Conservation (phyloP, 2,113 vertebrate genomes). For the Delphinus delphis region DNA sequence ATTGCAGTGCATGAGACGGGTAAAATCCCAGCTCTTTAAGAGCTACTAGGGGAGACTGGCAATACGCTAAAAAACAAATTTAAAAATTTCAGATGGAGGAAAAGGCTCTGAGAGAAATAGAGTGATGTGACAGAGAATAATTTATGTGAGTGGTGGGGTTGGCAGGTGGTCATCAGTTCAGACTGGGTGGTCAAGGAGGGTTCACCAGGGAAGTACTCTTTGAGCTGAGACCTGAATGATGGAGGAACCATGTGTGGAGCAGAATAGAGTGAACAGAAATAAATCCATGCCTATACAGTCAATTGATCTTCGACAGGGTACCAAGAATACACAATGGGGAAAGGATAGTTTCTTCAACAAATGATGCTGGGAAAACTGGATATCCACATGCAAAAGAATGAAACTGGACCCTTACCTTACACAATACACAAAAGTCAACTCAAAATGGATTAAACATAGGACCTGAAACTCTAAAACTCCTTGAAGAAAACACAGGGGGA, state of each 20-base stretch:
- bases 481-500: not conserved
- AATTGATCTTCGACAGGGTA: not conserved
- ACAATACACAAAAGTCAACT: not conserved
- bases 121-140: not conserved
- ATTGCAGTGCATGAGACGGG: fast-evolving
- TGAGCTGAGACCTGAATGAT: not conserved
- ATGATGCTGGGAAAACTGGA: not conserved
- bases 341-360: not conserved
- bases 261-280: not conserved
- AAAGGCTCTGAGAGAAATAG: not conserved
- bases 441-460: not conserved
- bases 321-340: not conserved
- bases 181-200: not conserved
- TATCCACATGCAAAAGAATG: not conserved
- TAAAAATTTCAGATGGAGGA: not conserved
- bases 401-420: not conserved
- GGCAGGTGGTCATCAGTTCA: not conserved
- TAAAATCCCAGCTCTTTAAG: not conserved
- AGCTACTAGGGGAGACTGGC: not conserved
- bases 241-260: not conserved
- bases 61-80: not conserved
- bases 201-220: not conserved
- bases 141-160: not conserved
- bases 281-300: not conserved
- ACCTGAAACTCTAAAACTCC: not conserved